Evolutionary conservation across 2,888 invertebrate species (phyloP).

Genomic region (Troides aeacus): DNA sequence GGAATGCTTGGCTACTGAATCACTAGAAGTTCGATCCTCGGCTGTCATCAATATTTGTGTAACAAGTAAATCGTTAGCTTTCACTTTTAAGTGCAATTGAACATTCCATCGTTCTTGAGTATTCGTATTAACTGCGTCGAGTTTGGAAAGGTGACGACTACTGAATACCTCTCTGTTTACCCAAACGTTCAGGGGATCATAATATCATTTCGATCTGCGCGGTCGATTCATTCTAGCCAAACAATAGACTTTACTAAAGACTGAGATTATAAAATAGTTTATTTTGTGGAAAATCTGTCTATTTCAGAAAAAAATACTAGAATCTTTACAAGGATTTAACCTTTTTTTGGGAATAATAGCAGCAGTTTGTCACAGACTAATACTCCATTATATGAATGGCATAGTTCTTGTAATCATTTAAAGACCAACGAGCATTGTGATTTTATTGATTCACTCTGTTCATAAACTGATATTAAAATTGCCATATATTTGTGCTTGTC

Average conservation of each 20-base stretch:
- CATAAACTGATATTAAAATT: neutral
- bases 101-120: neutral
- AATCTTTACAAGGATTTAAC: too few species aligned
- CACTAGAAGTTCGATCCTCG: neutral
- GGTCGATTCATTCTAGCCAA: neutral
- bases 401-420: too few species aligned
- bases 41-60: conserved; percentile 1
- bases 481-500: conserved; percentile 20
- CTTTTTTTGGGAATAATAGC: too few species aligned
- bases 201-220: neutral
- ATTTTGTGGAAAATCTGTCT: neutral
- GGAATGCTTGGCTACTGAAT: neutral
- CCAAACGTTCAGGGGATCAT: neutral
- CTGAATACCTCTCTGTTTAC: conserved; percentile 2
- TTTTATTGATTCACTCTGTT: neutral
- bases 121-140: neutral
- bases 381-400: too few species aligned
- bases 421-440: too few species aligned
- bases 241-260: neutral
- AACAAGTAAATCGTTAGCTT: neutral
- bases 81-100: conserved; percentile 3
- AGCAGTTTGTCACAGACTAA: too few species aligned
- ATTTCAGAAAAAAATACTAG: neutral
- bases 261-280: neutral
- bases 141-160: neutral